A percentile compares a stretch with the other conserved stretches of the same genome.
These are phyloP conservation scores for Grallaria varia DNA, from an alignment of 2,113 vertebrate species.

Conservation along the genomic window DNA sequence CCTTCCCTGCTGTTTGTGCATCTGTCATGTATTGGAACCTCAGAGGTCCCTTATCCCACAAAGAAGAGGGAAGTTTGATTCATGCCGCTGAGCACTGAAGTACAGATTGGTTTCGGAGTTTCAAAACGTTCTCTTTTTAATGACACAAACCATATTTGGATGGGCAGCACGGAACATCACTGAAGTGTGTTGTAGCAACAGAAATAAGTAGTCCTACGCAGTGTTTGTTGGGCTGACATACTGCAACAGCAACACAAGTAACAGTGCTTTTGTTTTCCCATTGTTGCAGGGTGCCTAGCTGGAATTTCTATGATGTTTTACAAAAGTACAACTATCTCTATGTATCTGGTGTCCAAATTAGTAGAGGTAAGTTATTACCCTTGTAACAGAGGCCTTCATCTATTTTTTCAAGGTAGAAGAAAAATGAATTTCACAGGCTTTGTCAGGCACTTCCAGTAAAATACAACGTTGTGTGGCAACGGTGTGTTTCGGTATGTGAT, in stretches of 20 bases:
- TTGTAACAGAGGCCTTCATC: not conserved
- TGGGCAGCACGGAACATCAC: not conserved
- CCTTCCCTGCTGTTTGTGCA: not conserved
- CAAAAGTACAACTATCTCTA: slow-evolving; percentile 98
- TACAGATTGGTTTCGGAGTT: not conserved
- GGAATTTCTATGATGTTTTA: slow-evolving; percentile 99
- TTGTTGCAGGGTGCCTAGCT: slow-evolving; percentile 89
- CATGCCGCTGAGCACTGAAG: not conserved
- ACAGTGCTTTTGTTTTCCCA: slow-evolving; percentile 18
- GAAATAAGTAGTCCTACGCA: not conserved
- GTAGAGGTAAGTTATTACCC: slow-evolving; percentile 87
- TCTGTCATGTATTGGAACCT: accelerated
- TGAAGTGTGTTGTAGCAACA: not conserved
- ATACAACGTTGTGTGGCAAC: not conserved
- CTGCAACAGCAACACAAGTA: not conserved
- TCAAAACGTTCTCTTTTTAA: not conserved
- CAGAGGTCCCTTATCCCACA: not conserved
- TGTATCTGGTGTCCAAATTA: slow-evolving; percentile 97
- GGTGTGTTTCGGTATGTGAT: not conserved
- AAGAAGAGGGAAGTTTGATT: not conserved
- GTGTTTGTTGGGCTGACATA: not conserved
- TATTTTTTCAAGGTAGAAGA: not conserved
- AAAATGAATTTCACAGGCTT: not conserved
- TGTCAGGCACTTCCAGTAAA: not conserved
- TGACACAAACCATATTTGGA: not conserved